A percentile compares a stretch with the other conserved stretches of the same genome.
phyloP scores from a whole-genome alignment of 2,888 invertebrate species.

The Lasioglossum figueresi region DNA sequence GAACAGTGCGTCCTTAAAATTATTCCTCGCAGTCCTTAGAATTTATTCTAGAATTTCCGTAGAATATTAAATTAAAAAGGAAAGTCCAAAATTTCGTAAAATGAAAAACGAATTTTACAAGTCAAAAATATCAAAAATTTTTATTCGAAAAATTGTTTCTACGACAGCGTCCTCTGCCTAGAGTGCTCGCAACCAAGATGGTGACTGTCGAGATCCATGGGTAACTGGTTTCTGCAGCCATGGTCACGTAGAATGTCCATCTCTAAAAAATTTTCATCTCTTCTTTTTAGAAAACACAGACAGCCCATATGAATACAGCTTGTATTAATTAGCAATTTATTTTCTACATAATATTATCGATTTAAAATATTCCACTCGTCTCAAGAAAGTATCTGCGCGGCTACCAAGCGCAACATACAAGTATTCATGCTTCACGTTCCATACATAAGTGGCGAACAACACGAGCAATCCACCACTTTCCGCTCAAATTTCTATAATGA shows the following conservation, averaged over 20 bases:
- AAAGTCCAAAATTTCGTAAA: neutral
- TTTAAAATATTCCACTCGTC: neutral
- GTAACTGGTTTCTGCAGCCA: neutral
- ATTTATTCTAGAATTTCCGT: too few species aligned
- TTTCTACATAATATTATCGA: neutral
- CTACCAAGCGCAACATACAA: neutral
- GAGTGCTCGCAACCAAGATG: neutral
- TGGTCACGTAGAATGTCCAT: neutral
- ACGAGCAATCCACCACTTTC: slow-evolving; percentile 1
- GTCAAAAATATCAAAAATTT: neutral
- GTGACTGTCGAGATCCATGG: neutral
- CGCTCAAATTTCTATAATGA: neutral
- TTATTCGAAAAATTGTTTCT: neutral
- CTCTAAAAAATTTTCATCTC: neutral
- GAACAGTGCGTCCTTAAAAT: neutral
- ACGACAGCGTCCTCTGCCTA: neutral
- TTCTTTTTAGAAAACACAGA: neutral
- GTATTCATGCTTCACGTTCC: slow-evolving; percentile 1
- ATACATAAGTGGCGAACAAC: neutral
- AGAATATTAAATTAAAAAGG: neutral
- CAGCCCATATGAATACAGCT: neutral
- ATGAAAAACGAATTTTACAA: neutral
- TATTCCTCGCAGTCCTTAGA: too few species aligned
- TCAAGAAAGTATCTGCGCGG: neutral
- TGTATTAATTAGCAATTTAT: neutral